phyloP scores from a whole-genome alignment of 2,888 invertebrate genomes.

The Polydrusus tereticollis region DNA sequence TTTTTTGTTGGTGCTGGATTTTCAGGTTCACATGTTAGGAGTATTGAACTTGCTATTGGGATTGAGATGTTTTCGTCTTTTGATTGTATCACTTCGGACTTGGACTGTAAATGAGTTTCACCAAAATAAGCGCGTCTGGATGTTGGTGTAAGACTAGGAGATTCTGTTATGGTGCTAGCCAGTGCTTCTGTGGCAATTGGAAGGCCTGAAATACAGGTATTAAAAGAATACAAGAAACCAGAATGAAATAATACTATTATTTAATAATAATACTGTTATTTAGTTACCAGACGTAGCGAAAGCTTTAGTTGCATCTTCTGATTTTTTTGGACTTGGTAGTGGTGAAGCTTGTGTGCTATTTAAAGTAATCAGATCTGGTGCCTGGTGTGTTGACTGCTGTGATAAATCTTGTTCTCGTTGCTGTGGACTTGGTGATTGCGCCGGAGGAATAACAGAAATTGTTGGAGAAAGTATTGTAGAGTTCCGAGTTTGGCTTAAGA shows the following conservation, averaged over 20 bases:
- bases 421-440: conserved; percentile 11
- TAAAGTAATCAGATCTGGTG: conserved; percentile 58
- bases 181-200: no score
- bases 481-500: conserved; percentile 1
- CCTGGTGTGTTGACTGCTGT: conserved; percentile 30
- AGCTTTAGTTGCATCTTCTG: neutral
- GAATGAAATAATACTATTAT: neutral
- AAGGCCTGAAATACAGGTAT: no score
- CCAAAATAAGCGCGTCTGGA: no score
- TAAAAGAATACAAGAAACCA: no score
- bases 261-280: neutral
- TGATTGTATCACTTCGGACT: neutral
- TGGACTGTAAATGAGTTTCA: neutral
- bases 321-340: conserved; percentile 35
- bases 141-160: no score
- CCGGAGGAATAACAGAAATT: conserved; percentile 35
- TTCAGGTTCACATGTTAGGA: neutral
- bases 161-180: no score
- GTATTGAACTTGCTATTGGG: neutral
- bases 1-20: neutral
- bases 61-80: neutral
- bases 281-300: neutral
- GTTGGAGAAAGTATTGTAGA: conserved; percentile 20
- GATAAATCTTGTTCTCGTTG: neutral
- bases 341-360: conserved; percentile 56